Base-by-base conservation (phyloP, 1,140 invertebrate species). In the Drosophila saltans region DNA sequence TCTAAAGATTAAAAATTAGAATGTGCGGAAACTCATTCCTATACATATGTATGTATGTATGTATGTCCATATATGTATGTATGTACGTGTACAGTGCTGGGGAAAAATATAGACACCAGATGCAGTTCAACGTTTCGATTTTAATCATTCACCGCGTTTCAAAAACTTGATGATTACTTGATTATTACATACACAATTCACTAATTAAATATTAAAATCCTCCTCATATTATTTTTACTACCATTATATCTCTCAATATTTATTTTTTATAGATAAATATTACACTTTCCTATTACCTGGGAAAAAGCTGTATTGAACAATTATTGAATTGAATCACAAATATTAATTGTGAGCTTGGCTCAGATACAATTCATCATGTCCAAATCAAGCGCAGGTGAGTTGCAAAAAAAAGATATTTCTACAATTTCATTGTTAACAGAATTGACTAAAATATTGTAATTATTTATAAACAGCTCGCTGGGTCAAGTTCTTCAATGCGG, bases 401-500 rank as follows among this genome's bases (percentile, higher is more conserved):
- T 40, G 28, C 7, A 24, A 11, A 43, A 26, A 6, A 36, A 36
- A 36, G 1, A 6, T 36, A 36, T 36, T 36, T 7, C 2, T 5
- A 36, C 1, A 36, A 36, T 36, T 36, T 36, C 3, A 36, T 36
- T 36, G 1, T 36, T 6, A 36, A 2, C 28, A 36, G 33, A 36
- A 3, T 4, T 36, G 3, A 30, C 28, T 30, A 30, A 30, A 30
- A 30, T 30, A 0, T 30, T 30, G 4, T 4, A 36, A 36, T 45
- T 24, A 8, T 43, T 57, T 43, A 36, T 58, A 70, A 55, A n/a
- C 63, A 92, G 90, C 75, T 28, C 73, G 76, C 66, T 97, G 96
- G 96, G 94, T 96, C 4, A 95, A 94, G 67, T 97, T 97, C 91
- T 97, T 97, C 93, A 94, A 94, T 8, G 94, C 95, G 58, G 95